phyloP scores from a whole-genome alignment of 2,797 vertebrate genomes.

The Sternarchorhynchus goeldii region DNA sequence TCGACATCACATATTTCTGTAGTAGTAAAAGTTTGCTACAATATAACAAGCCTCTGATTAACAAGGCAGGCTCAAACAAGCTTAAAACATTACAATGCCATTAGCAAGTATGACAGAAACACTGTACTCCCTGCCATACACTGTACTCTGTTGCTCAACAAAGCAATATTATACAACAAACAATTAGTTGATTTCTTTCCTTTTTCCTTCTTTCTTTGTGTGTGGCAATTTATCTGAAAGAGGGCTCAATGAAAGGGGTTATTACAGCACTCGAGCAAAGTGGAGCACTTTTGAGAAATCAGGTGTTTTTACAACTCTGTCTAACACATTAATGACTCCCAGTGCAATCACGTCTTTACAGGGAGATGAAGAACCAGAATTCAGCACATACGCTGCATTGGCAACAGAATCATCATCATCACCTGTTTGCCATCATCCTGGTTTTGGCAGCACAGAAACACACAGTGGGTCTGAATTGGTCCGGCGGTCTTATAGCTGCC shows the following conservation, averaged over 20 bases:
- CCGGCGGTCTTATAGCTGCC: not conserved
- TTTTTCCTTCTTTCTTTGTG: not conserved
- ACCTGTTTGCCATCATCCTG: constrained; percentile 21
- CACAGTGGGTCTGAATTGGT: not conserved
- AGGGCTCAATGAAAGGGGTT: constrained; percentile 33
- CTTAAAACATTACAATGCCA: constrained; percentile 3
- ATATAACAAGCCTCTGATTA: not conserved
- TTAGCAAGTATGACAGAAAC: not conserved
- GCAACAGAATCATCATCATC: constrained; percentile 13
- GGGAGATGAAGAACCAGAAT: constrained; percentile 6
- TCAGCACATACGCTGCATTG: not conserved
- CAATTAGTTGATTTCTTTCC: constrained; percentile 9
- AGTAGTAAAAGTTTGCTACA: not conserved
- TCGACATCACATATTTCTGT: constrained; percentile 8
- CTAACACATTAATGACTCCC: constrained; percentile 11
- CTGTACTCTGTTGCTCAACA: constrained; percentile 39
- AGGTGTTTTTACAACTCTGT: constrained; percentile 14
- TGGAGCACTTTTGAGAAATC: constrained; percentile 32
- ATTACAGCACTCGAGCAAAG: constrained; percentile 31
- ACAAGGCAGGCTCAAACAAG: not conserved
- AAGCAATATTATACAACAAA: not conserved
- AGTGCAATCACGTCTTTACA: constrained; percentile 3
- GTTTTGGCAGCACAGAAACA: constrained; percentile 3
- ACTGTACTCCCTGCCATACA: constrained; percentile 68
- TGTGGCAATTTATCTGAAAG: constrained; percentile 32